A percentile compares a stretch with the other conserved stretches of the same genome.
Conservation (phyloP, 2,113 vertebrate genomes). For the Scomber scombrus region DNA sequence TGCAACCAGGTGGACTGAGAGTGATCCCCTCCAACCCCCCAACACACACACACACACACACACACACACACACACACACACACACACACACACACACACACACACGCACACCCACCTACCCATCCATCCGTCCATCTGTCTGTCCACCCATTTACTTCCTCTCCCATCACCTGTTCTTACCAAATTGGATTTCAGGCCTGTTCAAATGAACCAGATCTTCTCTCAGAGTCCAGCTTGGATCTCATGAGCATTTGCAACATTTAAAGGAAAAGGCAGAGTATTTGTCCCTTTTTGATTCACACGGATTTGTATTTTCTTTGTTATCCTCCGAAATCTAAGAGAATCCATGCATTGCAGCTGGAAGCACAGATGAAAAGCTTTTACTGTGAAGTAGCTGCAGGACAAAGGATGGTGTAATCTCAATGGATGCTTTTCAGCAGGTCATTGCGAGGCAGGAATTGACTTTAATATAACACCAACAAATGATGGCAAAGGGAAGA, state of each 20-base stretch:
- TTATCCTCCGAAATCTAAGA: neutral
- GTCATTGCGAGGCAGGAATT: neutral
- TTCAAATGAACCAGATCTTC: too few species aligned
- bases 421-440: neutral
- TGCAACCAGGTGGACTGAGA: slow-evolving; percentile 73
- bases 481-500: neutral
- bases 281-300: neutral
- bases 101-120: too few species aligned
- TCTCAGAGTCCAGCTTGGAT: neutral
- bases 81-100: slow-evolving; percentile 2
- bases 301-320: neutral
- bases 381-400: neutral
- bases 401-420: neutral
- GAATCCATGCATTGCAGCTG: neutral
- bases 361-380: neutral
- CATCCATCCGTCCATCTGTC: slow-evolving; percentile 20
- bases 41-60: neutral
- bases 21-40: neutral
- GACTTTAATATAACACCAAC: neutral
- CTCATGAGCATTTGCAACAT: neutral
- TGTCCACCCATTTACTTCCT: slow-evolving; percentile 12
- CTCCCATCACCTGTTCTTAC: slow-evolving; percentile 17
- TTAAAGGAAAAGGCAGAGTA: neutral
- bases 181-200: too few species aligned
- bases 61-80: neutral